phyloP scores from a whole-genome alignment of 2,113 vertebrate species.

The Callospermophilus lateralis region DNA sequence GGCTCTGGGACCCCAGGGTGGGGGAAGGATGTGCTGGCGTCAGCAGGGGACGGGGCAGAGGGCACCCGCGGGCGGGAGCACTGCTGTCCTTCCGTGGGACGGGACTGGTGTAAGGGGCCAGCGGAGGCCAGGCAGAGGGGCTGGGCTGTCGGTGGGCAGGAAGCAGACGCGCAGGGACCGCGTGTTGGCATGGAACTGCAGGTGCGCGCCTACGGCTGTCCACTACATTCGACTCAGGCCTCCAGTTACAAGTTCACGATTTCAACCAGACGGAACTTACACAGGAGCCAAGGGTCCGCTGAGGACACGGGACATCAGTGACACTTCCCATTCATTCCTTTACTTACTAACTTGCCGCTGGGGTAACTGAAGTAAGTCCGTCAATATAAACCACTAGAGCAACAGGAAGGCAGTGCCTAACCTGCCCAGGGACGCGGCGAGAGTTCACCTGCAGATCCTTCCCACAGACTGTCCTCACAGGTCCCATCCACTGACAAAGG shows the following conservation, averaged over 20 bases:
- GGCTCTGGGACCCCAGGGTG: not conserved
- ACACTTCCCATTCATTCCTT: not conserved
- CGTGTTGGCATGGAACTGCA: constrained; percentile 32
- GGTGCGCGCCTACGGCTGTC: not conserved
- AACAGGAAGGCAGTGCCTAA: not conserved
- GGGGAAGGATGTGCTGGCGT: not conserved
- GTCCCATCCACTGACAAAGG: not conserved
- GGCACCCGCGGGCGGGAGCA: not conserved
- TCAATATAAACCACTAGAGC: not conserved
- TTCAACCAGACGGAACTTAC: constrained; percentile 30
- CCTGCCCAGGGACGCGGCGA: not conserved
- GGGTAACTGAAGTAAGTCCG: not conserved
- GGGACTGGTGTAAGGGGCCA: not conserved
- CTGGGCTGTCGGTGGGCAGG: not conserved
- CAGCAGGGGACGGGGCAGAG: not conserved
- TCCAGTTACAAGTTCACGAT: constrained; percentile 54
- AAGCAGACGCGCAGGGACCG: constrained; percentile 28
- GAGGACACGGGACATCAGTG: not conserved
- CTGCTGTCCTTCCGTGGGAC: not conserved
- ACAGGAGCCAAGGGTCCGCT: not conserved
- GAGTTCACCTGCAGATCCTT: not conserved
- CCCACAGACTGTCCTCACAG: not conserved
- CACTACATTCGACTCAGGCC: constrained; percentile 32
- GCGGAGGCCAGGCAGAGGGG: not conserved
- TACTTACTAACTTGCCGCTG: not conserved